phyloP scores from a whole-genome alignment of 37 sponge, comb jelly and placozoan species.

The Axinella damicornis region DNA sequence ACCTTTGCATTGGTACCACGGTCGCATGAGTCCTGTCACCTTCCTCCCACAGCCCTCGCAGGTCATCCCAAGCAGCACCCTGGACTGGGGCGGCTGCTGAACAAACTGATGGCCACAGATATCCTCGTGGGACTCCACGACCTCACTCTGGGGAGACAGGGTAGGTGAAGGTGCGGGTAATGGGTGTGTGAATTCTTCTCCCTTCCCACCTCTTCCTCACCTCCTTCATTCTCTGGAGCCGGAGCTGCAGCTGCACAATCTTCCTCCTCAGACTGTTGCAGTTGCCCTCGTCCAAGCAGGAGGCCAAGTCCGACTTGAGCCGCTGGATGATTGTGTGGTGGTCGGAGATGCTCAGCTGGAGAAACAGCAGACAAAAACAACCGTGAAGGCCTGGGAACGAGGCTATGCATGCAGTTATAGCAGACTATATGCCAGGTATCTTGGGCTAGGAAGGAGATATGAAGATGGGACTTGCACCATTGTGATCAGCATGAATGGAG shows the following conservation, averaged over 20 bases:
- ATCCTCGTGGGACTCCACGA: constrained; percentile 3
- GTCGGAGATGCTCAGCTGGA: constrained; percentile 39
- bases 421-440: too few species aligned
- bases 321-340: constrained; percentile 21
- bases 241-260: constrained; percentile 58
- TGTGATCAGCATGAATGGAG: too few species aligned
- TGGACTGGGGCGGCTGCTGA: constrained; percentile 24
- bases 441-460: too few species aligned
- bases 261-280: constrained; percentile 22
- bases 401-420: too few species aligned
- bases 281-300: background rate
- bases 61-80: background rate
- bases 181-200: background rate
- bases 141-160: too few species aligned
- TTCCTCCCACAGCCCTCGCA: constrained; percentile 71
- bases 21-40: constrained; percentile 44
- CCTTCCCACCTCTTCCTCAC: constrained; percentile 23
- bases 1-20: constrained; percentile 68
- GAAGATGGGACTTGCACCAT: too few species aligned
- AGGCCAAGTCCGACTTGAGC: constrained; percentile 51
- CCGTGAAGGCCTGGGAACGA: too few species aligned
- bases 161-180: too few species aligned
- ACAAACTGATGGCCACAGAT: constrained; percentile 63
- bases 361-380: background rate
- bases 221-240: constrained; percentile 59